phyloP scores from a whole-genome alignment of 2,888 invertebrate species.

The Agrotis puta region DNA sequence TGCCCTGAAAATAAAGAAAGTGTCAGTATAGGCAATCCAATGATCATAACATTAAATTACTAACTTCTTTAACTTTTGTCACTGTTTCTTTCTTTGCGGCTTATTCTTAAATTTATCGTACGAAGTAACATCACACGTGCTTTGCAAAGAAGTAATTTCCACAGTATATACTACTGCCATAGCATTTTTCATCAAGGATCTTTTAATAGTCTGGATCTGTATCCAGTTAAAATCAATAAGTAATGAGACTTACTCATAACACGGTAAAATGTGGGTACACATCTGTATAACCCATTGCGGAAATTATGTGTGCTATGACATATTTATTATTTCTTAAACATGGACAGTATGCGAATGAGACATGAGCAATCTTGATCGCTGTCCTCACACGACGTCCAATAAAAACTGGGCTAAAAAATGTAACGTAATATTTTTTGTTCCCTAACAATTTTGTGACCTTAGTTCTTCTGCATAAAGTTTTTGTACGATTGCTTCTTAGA shows the following conservation, averaged over 20 bases:
- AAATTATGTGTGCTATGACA: not conserved
- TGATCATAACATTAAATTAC: too few relatives aligned
- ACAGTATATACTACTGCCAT: too few relatives aligned
- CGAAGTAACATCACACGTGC: too few relatives aligned
- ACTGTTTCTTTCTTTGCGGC: too few relatives aligned
- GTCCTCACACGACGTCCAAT: not conserved
- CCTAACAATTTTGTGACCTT: not conserved
- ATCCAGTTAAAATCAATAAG: too few relatives aligned
- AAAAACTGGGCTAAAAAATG: conserved; percentile 3
- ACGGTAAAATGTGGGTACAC: not conserved
- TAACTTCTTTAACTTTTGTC: too few relatives aligned
- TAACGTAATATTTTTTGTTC: not conserved
- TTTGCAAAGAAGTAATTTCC: too few relatives aligned
- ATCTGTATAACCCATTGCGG: not conserved
- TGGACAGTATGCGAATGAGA: not conserved
- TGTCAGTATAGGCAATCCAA: not conserved
- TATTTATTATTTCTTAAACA: not conserved
- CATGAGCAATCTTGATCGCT: not conserved
- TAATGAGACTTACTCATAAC: too few relatives aligned
- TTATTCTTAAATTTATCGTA: too few relatives aligned
- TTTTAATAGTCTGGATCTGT: too few relatives aligned
- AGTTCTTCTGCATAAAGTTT: conserved; percentile 19
- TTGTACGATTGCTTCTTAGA: not conserved
- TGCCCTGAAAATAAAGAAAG: conserved; percentile 74
- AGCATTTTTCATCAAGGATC: too few relatives aligned